These are phyloP conservation scores for Electrophaes corylata DNA, from an alignment of 2,888 invertebrate genomes.

Conservation along the genomic window DNA sequence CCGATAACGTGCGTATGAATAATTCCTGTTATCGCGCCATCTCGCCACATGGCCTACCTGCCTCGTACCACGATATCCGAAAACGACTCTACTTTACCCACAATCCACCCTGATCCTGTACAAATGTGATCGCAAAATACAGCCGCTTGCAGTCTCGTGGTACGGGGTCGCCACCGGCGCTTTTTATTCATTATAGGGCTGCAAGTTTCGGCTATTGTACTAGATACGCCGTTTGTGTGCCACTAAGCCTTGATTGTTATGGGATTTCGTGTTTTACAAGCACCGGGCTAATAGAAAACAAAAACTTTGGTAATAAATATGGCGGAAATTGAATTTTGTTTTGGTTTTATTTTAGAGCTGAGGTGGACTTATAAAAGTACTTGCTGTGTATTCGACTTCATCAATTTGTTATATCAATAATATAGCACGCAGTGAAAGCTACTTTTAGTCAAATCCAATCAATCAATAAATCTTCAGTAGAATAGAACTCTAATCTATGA, in stretches of 20 bases:
- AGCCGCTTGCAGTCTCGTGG: constrained; percentile 49
- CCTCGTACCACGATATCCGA: constrained; percentile 69
- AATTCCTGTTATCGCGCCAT: constrained; percentile 82
- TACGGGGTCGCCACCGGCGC: constrained; percentile 66
- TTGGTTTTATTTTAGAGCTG: constrained; percentile 26
- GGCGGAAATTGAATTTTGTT: constrained; percentile 63
- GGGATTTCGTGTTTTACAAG: constrained; percentile 71
- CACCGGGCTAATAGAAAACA: constrained; percentile 65
- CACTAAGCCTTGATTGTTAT: constrained; percentile 75
- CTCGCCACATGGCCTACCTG: constrained; percentile 84
- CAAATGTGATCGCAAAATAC: constrained; percentile 44
- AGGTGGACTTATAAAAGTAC: constrained; percentile 8
- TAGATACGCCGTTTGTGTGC: constrained; percentile 73
- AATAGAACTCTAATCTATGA: constrained; percentile 3
- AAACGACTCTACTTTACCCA: constrained; percentile 53
- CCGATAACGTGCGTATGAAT: constrained; percentile 83
- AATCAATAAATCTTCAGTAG: not conserved
- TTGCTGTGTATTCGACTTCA: constrained; percentile 7
- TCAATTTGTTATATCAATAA: not conserved
- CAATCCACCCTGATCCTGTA: constrained; percentile 40
- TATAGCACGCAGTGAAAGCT: not conserved
- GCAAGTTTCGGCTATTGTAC: constrained; percentile 78
- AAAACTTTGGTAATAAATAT: constrained; percentile 58
- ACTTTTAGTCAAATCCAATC: not conserved
- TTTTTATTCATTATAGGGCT: constrained; percentile 80